These are phyloP conservation scores for Phylloscopus trochiloides DNA, from an alignment of 2,113 vertebrate species.

Conservation along the genomic window DNA sequence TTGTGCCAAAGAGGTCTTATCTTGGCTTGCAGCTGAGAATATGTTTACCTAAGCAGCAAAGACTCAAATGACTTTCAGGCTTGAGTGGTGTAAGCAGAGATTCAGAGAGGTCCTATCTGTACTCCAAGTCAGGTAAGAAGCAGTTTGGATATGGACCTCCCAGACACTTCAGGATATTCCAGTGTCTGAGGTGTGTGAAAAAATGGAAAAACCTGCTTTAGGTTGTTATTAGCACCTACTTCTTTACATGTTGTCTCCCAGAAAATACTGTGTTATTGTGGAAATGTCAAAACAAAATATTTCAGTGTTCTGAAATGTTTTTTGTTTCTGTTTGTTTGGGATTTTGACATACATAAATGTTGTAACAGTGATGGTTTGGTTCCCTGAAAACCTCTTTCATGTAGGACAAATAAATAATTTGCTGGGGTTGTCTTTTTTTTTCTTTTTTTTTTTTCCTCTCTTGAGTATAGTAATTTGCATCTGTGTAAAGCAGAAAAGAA, in stretches of 20 bases:
- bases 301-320: neutral
- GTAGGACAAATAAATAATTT: neutral
- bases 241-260: neutral
- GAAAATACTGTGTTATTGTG: neutral
- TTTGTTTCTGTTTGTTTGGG: neutral
- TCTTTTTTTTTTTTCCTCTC: fast-evolving
- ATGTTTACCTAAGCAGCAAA: neutral
- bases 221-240: neutral
- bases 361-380: neutral
- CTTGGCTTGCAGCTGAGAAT: neutral
- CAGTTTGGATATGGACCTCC: neutral
- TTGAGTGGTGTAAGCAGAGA: neutral
- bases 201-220: neutral
- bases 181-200: neutral
- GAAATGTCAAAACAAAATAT: neutral
- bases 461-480: neutral
- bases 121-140: neutral
- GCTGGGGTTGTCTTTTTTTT: neutral
- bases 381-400: neutral
- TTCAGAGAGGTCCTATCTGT: neutral
- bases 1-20: neutral
- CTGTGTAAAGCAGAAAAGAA: neutral
- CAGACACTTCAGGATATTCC: neutral
- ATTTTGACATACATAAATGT: neutral
- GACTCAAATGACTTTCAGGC: neutral